These are phyloP conservation scores for Urosaurus nigricauda DNA, from an alignment of 2,797 vertebrate genomes.

Conservation along the genomic window DNA sequence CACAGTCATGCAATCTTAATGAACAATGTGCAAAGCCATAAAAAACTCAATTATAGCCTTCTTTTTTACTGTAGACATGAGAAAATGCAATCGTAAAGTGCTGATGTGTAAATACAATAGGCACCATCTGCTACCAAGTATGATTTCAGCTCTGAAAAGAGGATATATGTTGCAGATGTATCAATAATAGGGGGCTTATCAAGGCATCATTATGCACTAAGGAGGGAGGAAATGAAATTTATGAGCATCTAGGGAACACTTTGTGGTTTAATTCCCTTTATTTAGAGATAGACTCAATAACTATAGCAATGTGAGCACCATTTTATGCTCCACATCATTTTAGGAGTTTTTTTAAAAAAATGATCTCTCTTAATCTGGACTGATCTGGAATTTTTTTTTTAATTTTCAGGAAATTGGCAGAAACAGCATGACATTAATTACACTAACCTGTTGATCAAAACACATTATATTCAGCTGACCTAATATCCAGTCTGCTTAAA, in stretches of 20 bases:
- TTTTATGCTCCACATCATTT: constrained; percentile 68
- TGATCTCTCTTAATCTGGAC: constrained; percentile 67
- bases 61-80: constrained; percentile 80
- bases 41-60: constrained; percentile 88
- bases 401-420: constrained; percentile 63
- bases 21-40: constrained; percentile 89
- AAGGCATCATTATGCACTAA: constrained; percentile 76
- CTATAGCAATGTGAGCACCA: constrained; percentile 58
- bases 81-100: constrained; percentile 84
- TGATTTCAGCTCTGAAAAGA: constrained; percentile 73
- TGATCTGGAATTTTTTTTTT: constrained; percentile 58
- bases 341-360: constrained; percentile 52
- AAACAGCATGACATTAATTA: constrained; percentile 70
- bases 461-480: constrained; percentile 43
- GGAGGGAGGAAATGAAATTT: constrained; percentile 78
- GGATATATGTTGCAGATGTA: constrained; percentile 76
- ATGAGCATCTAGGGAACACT: constrained; percentile 79
- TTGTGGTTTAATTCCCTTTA: constrained; percentile 78
- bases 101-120: constrained; percentile 88
- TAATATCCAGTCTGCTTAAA: constrained; percentile 33
- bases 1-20: constrained; percentile 81
- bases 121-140: constrained; percentile 78
- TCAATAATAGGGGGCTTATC: constrained; percentile 79
- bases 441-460: constrained; percentile 73
- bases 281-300: constrained; percentile 76